phyloP scores from a whole-genome alignment of 1,140 invertebrate species.

The Antheraea pernyi region DNA sequence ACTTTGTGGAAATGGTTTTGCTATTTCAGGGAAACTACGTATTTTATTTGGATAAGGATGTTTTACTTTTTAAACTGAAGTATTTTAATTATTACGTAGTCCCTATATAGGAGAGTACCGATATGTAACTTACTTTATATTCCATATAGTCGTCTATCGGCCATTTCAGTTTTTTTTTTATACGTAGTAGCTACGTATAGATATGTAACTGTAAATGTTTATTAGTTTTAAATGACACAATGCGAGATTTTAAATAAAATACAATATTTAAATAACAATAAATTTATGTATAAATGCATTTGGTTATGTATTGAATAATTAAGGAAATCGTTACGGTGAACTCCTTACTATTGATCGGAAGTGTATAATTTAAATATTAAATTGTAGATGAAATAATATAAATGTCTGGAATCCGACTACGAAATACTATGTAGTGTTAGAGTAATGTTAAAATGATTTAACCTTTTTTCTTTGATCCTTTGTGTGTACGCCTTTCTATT shows the following conservation, averaged over 20 bases:
- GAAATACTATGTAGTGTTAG: constrained; percentile 37
- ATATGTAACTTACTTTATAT: too few relatives aligned
- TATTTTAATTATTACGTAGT: too few relatives aligned
- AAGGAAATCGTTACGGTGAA: not conserved
- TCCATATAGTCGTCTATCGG: too few relatives aligned
- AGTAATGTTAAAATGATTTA: constrained; percentile 47
- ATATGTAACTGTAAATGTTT: too few relatives aligned
- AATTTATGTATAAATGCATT: not conserved
- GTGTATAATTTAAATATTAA: constrained; percentile 38
- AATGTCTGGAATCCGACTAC: constrained; percentile 36
- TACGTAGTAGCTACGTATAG: too few relatives aligned
- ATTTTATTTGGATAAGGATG: too few relatives aligned
- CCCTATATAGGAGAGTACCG: too few relatives aligned
- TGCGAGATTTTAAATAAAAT: not conserved
- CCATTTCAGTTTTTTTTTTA: too few relatives aligned
- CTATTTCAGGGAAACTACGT: too few relatives aligned
- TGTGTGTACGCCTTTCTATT: constrained; percentile 57
- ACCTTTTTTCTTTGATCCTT: constrained; percentile 53
- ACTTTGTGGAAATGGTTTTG: too few relatives aligned
- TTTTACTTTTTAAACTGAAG: too few relatives aligned
- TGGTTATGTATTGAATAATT: not conserved
- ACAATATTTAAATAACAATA: not conserved
- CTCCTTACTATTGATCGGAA: constrained; percentile 15
- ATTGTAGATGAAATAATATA: constrained; percentile 58
- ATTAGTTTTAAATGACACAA: too few relatives aligned